These are phyloP conservation scores for Bombus breviceps DNA, from an alignment of 1,140 invertebrate genomes.

Conservation along the genomic window DNA sequence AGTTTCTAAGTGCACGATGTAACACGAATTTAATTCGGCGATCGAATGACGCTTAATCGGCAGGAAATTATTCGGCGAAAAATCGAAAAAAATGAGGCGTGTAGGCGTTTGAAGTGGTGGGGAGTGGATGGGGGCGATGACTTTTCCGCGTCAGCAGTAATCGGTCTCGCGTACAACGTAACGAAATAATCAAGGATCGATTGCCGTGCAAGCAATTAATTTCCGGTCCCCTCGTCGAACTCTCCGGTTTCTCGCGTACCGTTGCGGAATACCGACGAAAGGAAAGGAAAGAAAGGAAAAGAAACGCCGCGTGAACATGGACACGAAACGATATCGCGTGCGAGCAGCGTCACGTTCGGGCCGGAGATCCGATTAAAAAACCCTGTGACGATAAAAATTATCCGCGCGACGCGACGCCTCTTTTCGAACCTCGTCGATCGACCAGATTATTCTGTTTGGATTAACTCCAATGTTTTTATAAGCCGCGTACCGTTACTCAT, in stretches of 20 bases:
- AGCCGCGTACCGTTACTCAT: too few species aligned
- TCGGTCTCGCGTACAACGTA: conserved; percentile 20
- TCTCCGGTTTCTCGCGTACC: conserved; percentile 31
- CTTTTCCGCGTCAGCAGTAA: conserved; percentile 32
- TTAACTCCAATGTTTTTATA: background rate
- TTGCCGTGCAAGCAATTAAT: conserved; percentile 48
- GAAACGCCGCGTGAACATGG: background rate
- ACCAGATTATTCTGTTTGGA: too few species aligned
- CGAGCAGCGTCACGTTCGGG: conserved; percentile 3
- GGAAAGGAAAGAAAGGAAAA: background rate
- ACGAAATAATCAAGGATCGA: conserved; percentile 27
- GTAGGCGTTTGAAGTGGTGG: background rate
- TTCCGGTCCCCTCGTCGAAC: conserved; percentile 17
- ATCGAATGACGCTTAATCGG: background rate
- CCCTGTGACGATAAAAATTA: conserved; percentile 21
- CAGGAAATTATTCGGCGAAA: conserved; percentile 20
- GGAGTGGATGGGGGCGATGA: conserved; percentile 22
- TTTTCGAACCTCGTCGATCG: conserved; percentile 5
- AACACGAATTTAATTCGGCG: background rate
- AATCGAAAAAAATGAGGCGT: background rate
- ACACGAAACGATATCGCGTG: conserved; percentile 24
- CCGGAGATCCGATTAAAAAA: conserved; percentile 19
- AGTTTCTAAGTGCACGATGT: background rate
- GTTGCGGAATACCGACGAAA: conserved; percentile 13
- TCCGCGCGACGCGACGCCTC: conserved; percentile 27